Evolutionary conservation across 2,797 vertebrate genomes (phyloP).

Genomic region (Tenualosa ilisha): DNA sequence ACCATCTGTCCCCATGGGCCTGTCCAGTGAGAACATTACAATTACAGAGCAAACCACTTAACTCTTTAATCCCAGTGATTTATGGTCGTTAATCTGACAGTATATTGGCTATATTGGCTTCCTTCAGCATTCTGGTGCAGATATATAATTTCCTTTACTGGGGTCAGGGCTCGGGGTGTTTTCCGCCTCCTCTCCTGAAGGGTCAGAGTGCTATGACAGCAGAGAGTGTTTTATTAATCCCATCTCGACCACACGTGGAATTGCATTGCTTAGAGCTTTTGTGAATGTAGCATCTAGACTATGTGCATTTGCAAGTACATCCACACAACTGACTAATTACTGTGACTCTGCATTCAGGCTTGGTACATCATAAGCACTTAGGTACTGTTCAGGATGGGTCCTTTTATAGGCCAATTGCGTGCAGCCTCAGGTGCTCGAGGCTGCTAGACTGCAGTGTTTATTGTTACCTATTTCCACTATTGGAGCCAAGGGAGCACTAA

Average conservation of each 20-base stretch:
- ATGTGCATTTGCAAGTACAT: neutral
- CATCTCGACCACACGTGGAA: neutral
- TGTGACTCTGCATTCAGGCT: neutral
- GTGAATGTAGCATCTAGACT: neutral
- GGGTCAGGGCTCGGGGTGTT: neutral
- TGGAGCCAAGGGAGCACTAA: neutral
- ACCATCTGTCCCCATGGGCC: neutral
- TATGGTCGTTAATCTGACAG: constrained; percentile 14
- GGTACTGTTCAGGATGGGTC: neutral
- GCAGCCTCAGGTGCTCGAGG: neutral
- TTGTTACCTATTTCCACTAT: neutral
- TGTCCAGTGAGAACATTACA: neutral
- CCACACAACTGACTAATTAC: neutral
- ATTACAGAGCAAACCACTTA: constrained; percentile 15
- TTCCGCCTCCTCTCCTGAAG: neutral
- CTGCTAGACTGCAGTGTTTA: neutral
- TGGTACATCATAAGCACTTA: neutral
- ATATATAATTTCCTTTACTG: neutral
- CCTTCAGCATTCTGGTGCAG: neutral
- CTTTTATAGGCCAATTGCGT: neutral
- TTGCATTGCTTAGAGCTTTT: neutral
- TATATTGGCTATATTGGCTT: neutral
- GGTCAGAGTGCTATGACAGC: neutral
- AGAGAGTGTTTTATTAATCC: neutral
- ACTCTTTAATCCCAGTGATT: constrained; percentile 20